Conservation (phyloP, 2,888 invertebrate species). For the Chrysina gloriosa region DNA sequence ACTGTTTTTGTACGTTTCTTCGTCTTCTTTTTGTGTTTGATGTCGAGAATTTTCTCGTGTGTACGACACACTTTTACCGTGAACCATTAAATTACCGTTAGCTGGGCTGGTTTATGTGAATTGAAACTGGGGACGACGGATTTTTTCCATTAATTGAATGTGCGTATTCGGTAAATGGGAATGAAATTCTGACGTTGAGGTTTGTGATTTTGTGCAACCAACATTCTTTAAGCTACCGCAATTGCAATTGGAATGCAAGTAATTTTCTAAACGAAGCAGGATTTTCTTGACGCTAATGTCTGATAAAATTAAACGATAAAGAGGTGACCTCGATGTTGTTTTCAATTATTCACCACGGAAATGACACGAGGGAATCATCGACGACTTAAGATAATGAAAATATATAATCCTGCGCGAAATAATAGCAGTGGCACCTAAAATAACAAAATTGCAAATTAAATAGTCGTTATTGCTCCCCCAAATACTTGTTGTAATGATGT, state of each 20-base stretch:
- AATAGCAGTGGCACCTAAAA: no score
- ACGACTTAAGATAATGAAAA: no score
- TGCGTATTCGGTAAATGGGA: slow-evolving; percentile 27
- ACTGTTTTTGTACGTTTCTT: slow-evolving; percentile 24
- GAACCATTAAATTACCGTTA: slow-evolving; percentile 39
- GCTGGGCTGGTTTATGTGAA: slow-evolving; percentile 34
- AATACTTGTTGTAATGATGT: no score
- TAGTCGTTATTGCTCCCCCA: no score
- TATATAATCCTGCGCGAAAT: no score
- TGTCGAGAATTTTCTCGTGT: slow-evolving; percentile 31
- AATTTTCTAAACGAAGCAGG: slow-evolving; percentile 7
- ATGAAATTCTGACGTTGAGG: slow-evolving; percentile 25
- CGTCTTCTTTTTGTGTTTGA: slow-evolving; percentile 23
- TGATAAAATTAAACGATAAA: neutral
- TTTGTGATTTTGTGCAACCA: slow-evolving; percentile 22
- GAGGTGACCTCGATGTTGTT: neutral
- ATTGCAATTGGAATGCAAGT: neutral
- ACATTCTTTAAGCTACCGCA: neutral
- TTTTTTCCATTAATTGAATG: slow-evolving; percentile 32
- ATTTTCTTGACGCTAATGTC: neutral
- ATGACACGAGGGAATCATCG: no score
- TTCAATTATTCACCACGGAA: no score
- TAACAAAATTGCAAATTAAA: no score
- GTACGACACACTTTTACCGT: slow-evolving; percentile 36
- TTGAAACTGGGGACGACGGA: slow-evolving; percentile 35